A percentile compares a stretch with the other conserved stretches of the same genome.
Evolutionary conservation across 2,113 vertebrate genomes (phyloP).

Genomic region (Cyprinodon tularosa): DNA sequence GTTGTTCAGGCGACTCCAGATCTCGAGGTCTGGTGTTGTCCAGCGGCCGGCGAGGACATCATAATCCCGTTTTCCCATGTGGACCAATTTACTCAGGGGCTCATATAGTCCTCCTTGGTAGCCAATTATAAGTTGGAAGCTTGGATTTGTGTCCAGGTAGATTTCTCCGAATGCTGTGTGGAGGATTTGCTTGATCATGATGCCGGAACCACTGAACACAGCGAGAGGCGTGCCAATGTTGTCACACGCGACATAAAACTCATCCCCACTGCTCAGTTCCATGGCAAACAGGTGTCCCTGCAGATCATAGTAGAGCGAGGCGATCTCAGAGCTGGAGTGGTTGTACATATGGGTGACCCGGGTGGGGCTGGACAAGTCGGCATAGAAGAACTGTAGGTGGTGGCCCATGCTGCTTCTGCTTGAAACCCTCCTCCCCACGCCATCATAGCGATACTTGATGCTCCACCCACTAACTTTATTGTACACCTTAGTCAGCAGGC

Average conservation of each 20-base stretch:
- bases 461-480: slow-evolving; percentile 90
- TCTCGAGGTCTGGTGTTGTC: slow-evolving; percentile 92
- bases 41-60: slow-evolving; percentile 95
- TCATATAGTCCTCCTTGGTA: slow-evolving; percentile 97
- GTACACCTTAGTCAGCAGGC: slow-evolving; percentile 91
- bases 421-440: slow-evolving; percentile 92
- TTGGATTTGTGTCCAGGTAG: slow-evolving; percentile 96
- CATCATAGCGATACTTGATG: slow-evolving; percentile 93
- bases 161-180: slow-evolving; percentile 97
- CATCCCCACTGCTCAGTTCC: slow-evolving; percentile 95
- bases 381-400: slow-evolving; percentile 97
- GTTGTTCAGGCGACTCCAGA: slow-evolving; percentile 92
- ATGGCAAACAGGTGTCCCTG: slow-evolving; percentile 98
- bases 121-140: slow-evolving; percentile 92
- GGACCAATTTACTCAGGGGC: slow-evolving; percentile 92
- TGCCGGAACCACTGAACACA: slow-evolving; percentile 93
- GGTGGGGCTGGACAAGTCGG: slow-evolving; percentile 92
- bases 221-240: slow-evolving; percentile 96
- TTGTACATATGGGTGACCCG: slow-evolving; percentile 98
- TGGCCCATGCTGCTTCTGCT: slow-evolving; percentile 88
- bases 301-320: slow-evolving; percentile 96
- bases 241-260: slow-evolving; percentile 97
- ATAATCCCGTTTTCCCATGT: slow-evolving; percentile 95
- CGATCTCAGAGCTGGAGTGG: slow-evolving; percentile 97
- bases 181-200: slow-evolving; percentile 97